A percentile compares a stretch with the other conserved stretches of the same genome.
These are phyloP conservation scores for Bombus waltoni DNA, from an alignment of 1,140 invertebrate genomes.

Conservation along the genomic window DNA sequence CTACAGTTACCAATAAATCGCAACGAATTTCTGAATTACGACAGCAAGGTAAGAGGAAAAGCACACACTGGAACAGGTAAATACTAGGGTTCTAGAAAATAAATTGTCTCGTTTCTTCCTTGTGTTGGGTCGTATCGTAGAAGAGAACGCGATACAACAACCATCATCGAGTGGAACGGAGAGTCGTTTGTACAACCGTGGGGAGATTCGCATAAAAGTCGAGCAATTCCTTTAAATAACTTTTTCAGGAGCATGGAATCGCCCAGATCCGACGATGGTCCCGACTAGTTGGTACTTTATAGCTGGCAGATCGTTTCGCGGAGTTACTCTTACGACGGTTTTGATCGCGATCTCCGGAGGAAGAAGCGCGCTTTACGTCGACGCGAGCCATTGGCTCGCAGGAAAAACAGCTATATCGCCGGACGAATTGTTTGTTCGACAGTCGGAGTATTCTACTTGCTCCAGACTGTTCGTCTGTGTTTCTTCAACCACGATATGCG, in stretches of 20 bases:
- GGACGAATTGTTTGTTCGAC: constrained; percentile 31
- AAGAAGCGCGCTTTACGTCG: background rate
- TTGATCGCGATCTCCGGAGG: constrained; percentile 20
- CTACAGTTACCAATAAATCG: background rate
- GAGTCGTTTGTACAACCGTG: background rate
- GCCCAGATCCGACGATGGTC: background rate
- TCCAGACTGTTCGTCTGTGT: background rate
- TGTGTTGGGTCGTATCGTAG: background rate
- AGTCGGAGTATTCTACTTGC: background rate
- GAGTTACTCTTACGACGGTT: constrained; percentile 13
- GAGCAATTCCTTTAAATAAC: constrained; percentile 34
- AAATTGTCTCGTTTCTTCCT: background rate
- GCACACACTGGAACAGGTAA: background rate
- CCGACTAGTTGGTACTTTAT: constrained; percentile 11
- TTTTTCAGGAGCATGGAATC: constrained; percentile 5
- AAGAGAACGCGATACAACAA: background rate
- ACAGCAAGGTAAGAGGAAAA: background rate
- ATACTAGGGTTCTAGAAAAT: background rate
- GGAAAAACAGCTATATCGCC: constrained; percentile 18
- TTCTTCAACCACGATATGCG: background rate
- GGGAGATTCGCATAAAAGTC: constrained; percentile 20
- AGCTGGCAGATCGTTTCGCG: background rate
- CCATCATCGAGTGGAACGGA: constrained; percentile 1
- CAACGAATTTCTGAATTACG: background rate
- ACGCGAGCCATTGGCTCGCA: background rate